Evolutionary conservation across 2,888 invertebrate species (phyloP).

Genomic region (Dasypolia templi): DNA sequence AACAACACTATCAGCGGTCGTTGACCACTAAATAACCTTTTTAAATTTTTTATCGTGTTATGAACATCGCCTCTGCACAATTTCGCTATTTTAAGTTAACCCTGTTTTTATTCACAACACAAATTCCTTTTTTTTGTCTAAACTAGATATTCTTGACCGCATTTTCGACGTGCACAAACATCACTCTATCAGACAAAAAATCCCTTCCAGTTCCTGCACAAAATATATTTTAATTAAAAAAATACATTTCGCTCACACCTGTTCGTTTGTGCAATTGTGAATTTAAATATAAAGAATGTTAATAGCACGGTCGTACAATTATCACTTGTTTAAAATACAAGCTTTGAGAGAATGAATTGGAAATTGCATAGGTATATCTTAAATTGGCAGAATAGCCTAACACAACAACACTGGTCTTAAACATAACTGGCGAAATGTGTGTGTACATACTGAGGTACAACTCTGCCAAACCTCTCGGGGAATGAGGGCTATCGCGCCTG

Average conservation of each 20-base stretch:
- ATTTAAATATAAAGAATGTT: constrained; percentile 27
- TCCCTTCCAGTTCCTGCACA: constrained; percentile 35
- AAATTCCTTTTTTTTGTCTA: no score
- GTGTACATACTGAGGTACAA: no score
- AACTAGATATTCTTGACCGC: background rate
- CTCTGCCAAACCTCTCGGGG: no score
- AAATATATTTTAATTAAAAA: background rate
- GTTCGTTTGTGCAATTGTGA: constrained; percentile 31
- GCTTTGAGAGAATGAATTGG: constrained; percentile 35
- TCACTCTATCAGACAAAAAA: background rate
- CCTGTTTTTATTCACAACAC: no score
- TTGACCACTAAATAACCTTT: no score
- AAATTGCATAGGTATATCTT: constrained; percentile 7
- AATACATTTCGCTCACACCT: background rate
- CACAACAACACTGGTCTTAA: background rate
- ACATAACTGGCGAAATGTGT: background rate
- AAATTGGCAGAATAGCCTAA: background rate
- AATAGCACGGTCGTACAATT: constrained; percentile 44
- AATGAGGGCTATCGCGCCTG: no score
- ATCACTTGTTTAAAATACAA: constrained; percentile 51
- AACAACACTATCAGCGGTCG: no score
- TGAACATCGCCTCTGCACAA: no score
- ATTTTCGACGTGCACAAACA: constrained; percentile 24
- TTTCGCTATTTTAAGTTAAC: no score
- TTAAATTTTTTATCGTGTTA: no score